A percentile compares a stretch with the other conserved stretches of the same genome.
These are phyloP conservation scores for Zygaena filipendulae DNA, from an alignment of 2,888 invertebrate genomes.

Conservation along the genomic window DNA sequence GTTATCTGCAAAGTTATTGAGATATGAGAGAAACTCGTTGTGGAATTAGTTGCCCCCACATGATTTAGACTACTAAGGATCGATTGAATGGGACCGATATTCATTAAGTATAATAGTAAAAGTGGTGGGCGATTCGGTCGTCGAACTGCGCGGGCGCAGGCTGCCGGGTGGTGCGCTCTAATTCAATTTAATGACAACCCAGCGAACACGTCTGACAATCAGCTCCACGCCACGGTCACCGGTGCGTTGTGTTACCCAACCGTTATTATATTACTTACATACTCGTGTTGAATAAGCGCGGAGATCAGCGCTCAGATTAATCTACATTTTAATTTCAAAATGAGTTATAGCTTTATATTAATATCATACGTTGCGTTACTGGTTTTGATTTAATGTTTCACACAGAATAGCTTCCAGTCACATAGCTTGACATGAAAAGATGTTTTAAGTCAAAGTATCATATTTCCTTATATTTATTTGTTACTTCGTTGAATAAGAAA, in stretches of 20 bases:
- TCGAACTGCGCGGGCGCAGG: constrained; percentile 65
- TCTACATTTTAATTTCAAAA: constrained; percentile 28
- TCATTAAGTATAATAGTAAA: too few species aligned
- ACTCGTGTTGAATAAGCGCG: constrained; percentile 22
- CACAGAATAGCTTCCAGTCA: too few species aligned
- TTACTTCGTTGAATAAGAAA: too few species aligned
- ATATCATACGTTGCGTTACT: constrained; percentile 30
- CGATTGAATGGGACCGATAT: constrained; percentile 58
- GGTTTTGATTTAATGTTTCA: too few species aligned
- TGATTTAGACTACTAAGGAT: constrained; percentile 37
- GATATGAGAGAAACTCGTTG: too few species aligned
- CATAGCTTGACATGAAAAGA: too few species aligned
- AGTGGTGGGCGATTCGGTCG: constrained; percentile 64
- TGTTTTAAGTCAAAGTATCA: too few species aligned
- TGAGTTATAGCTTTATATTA: constrained; percentile 26
- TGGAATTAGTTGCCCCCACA: too few species aligned
- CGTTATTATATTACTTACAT: constrained; percentile 27
- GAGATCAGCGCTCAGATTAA: constrained; percentile 22
- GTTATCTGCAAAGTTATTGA: too few species aligned
- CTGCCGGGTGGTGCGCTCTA: constrained; percentile 51
- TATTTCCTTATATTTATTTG: neutral
- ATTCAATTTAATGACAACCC: constrained; percentile 62
- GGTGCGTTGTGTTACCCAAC: constrained; percentile 37
- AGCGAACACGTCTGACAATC: constrained; percentile 39
- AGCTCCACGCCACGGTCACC: constrained; percentile 28